These are phyloP conservation scores for Crambe crambe DNA, from an alignment of 37 sponge, comb jelly and placozoan species.

Conservation along the genomic window DNA sequence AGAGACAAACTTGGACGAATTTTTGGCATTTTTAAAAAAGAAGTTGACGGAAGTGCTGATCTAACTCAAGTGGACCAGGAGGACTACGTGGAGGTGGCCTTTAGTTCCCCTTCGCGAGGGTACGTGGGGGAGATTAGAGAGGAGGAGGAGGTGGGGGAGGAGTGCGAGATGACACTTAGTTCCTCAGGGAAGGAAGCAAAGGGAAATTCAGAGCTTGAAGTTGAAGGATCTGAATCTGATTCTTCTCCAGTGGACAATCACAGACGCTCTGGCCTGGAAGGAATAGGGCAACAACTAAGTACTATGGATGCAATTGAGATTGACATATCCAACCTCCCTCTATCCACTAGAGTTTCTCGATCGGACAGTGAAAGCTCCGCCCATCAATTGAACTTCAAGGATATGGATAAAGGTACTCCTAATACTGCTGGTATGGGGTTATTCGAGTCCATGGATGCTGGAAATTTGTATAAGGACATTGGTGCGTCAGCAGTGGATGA, in stretches of 20 bases:
- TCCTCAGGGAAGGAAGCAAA: too few relatives aligned
- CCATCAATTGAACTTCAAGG: not conserved
- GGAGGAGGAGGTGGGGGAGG: not conserved
- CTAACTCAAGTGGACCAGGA: not conserved
- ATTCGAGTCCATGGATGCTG: not conserved
- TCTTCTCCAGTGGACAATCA: not conserved
- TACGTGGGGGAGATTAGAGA: not conserved
- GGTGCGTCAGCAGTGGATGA: not conserved
- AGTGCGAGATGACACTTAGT: not conserved
- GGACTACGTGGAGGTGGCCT: constrained; percentile 6
- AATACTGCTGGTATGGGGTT: not conserved
- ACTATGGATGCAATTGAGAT: not conserved
- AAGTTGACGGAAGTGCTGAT: not conserved
- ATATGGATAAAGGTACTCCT: not conserved
- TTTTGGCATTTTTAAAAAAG: not conserved
- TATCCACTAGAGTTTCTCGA: not conserved
- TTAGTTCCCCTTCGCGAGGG: not conserved
- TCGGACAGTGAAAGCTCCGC: not conserved
- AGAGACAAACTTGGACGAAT: constrained; percentile 4
- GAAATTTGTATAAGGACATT: not conserved
- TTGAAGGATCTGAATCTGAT: not conserved
- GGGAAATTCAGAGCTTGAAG: not conserved
- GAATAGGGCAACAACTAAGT: not conserved
- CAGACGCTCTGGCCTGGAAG: not conserved
- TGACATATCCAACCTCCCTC: constrained; percentile 9